These are phyloP conservation scores for Onthophagus taurus DNA, from an alignment of 1,140 invertebrate genomes.

Conservation along the genomic window DNA sequence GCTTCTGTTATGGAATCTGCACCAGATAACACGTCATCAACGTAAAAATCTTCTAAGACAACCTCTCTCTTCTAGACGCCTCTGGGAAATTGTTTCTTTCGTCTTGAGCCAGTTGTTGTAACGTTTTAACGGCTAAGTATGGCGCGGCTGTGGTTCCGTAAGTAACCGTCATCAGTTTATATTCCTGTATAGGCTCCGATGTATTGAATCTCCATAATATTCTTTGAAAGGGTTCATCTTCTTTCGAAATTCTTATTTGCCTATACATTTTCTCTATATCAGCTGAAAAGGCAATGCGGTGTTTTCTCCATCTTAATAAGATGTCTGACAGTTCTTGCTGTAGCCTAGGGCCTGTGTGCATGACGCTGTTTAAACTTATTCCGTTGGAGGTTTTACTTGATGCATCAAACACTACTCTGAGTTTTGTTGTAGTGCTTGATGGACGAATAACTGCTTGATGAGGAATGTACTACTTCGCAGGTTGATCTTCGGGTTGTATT, in stretches of 20 bases:
- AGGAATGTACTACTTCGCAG: too few species aligned
- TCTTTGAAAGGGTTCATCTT: constrained; percentile 8
- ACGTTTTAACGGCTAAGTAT: constrained; percentile 15
- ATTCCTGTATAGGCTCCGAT: constrained; percentile 11
- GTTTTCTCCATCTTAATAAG: constrained; percentile 30
- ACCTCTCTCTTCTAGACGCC: constrained; percentile 20
- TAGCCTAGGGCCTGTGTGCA: constrained; percentile 28
- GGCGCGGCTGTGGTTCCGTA: constrained; percentile 13
- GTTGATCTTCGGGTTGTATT: too few species aligned
- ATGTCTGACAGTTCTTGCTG: constrained; percentile 34
- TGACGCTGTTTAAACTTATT: constrained; percentile 27
- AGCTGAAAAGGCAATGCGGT: constrained; percentile 22
- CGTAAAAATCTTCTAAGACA: constrained; percentile 25
- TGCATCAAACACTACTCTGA: constrained; percentile 31
- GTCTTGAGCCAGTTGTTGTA: constrained; percentile 16
- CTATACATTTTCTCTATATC: constrained; percentile 32
- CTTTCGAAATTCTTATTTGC: constrained; percentile 7
- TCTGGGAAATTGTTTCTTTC: constrained; percentile 20
- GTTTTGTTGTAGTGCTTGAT: constrained; percentile 10
- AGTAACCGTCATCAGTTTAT: constrained; percentile 14
- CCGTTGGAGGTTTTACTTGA: constrained; percentile 22
- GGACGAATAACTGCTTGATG: too few species aligned
- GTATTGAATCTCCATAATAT: constrained; percentile 17
- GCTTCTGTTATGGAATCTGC: constrained; percentile 23
- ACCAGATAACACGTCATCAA: constrained; percentile 36